Evolutionary conservation across 1,140 invertebrate genomes (phyloP), one percentile per base, ranked within the genome.

Genomic region (Procambarus virginalis): DNA sequence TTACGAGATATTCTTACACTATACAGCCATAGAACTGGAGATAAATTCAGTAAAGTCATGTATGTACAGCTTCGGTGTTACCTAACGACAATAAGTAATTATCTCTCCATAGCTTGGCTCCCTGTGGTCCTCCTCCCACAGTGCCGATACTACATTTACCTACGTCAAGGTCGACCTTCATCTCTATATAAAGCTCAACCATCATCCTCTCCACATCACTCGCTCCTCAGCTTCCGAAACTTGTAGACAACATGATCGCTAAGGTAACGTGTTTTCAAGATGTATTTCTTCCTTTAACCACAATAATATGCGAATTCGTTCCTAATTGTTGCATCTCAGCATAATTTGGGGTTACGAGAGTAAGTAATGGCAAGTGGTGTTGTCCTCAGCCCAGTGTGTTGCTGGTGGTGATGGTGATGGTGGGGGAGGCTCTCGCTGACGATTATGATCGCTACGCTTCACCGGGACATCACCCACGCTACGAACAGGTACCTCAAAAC

Each of bases 401-500:
- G 10, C 68, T 73, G 68, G 68, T 73, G n/a, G n/a, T 73, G n/a
- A 2, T 73, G 68, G 68, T 73, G n/a, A 5, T 73, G n/a, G n/a
- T 73, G 68, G 68, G 68, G 3, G 22, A 34, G n/a, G 68, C n/a
- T 73, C n/a, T 34, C 68, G n/a, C 68, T 2, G n/a, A 1, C 22
- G n/a, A 4, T 14, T 8, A 3, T 34, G 22, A 73, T 22, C 22
- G 4, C 20, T 73, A 73, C n/a, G n/a, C n/a, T 6, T 2, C 68
- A 8, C 68, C 22, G 4, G 2, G 5, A 34, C 68, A 73, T 4
- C 68, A 49, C 20, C 58, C 9, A 17, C 12, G 51, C 20, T 91
- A 86, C 83, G 86, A 86, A 20, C 70, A 91, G 80, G 89, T 91
- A 14, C 80, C 77, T 20, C 48, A 68, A 70, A 0, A 3, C 14